Evolutionary conservation across 2,888 invertebrate genomes (phyloP), one percentile per base, ranked within the genome.

Genomic region (Hipparchia sbordonii): DNA sequence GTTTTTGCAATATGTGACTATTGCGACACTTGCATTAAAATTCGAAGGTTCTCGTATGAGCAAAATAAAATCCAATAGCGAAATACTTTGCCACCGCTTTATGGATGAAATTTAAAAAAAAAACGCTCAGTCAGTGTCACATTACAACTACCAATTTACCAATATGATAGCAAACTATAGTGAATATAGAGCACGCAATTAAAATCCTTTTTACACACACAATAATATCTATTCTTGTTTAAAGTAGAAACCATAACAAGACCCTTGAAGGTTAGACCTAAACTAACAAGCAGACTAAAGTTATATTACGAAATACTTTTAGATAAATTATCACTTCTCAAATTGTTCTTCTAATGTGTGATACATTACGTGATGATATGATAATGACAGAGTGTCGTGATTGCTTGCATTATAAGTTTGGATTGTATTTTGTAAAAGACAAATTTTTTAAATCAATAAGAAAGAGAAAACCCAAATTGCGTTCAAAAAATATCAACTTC

Each of bases 321-420:
- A 72, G 45, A 65, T 75, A 81, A 39, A 74, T 90, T 89, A 89
- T 75, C 88, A 79, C 78, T 74, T 80, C 78, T 78, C 79, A 80
- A 83, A 87, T 87, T 80, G 86, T 85, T 81, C 76, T 73, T 77
- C 79, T 84, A 83, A 86, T 85, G 82, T 86, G 78, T 74, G 77
- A 78, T 77, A 70, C 77, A 72, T 68, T 12, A 68, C 77, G 52
- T 52, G 52, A 10, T 52, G 12, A 52, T 3, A 6, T 10, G 4
- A 52, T 10, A 52, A 52, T 52, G 9, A 39, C 39, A 39, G 39
- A 39, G 39, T 39, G 39, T 39, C 39, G 39, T 39, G 39, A 39
- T 39, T 39, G 39, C 39, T 4, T 39, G 5, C 39, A 39, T 39
- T 39, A 39, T 39, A 5, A 39, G 39, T 39, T 39, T 0, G 0